Evolutionary conservation across 2,113 vertebrate species (phyloP).

Genomic region (Mobula birostris): DNA sequence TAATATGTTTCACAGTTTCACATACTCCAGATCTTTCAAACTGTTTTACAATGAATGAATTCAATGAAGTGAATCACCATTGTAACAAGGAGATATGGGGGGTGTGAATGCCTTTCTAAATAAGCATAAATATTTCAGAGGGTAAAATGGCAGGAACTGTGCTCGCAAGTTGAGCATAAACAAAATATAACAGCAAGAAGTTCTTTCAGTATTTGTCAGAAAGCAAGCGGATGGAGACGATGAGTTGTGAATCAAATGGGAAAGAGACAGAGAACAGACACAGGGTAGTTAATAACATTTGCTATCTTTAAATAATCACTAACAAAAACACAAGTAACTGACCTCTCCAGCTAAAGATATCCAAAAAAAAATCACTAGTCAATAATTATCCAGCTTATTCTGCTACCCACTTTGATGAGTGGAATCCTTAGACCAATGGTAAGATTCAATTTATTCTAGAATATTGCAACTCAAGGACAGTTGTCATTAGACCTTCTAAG

Average conservation of each 20-base stretch:
- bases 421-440: neutral
- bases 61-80: no score
- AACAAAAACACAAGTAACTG: neutral
- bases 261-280: neutral
- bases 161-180: neutral
- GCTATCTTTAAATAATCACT: neutral
- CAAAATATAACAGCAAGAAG: neutral
- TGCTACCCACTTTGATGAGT: neutral
- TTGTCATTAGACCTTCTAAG: no score
- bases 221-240: neutral
- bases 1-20: no score
- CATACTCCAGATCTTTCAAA: no score
- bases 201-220: neutral
- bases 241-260: neutral
- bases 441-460: neutral
- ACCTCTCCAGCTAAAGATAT: neutral
- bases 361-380: no score
- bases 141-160: neutral
- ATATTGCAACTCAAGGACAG: no score
- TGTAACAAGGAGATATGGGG: no score
- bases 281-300: neutral
- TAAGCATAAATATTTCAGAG: neutral
- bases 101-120: neutral
- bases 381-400: no score
- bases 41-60: no score